Evolutionary conservation across 1,140 invertebrate species (phyloP), one percentile per base, ranked within the genome.

Genomic region (Grapholita molesta): DNA sequence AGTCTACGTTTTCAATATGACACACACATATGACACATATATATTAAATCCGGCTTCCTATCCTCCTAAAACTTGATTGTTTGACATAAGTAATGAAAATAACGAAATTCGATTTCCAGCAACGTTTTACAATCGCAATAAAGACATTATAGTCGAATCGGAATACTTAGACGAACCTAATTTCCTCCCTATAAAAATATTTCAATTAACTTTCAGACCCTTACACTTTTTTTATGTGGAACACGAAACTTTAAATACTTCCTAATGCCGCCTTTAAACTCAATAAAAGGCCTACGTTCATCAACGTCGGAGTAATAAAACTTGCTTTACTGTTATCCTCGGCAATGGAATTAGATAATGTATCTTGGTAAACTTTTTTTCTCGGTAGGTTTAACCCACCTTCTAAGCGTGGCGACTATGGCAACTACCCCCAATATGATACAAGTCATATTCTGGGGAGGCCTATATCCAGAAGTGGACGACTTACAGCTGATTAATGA

Each of bases 241-340:
- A 78, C 75, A 83, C 76, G 77, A 86, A 79, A 76, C 76, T 84
- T 84, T 80, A 86, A 91, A 89, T 84, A 84, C 82, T 84, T 80
- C 84, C 70, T 82, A 84, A 87, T 82, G 82, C 79, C 73, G 78
- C 77, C 79, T 83, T 88, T 85, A 87, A 89, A 88, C 86, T 88
- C 83, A 88, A 88, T 90, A 89, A 88, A 89, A 88, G 77, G 81
- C 80, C 83, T 89, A 84, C 78, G 86, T 89, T 88, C 83, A 85
- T 86, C 84, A 88, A 71, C 80, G 78, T 78, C 72, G 69, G 72
- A 75, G 86, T 83, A 87, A 91, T 91, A 91, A 91, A 91, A 88
- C 67, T 77, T 81, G 77, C 76, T 90, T 91, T 85, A 89, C 68
- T 86, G 83, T 86, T 82, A 88, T 86, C 85, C 80, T 67, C 71